These are phyloP conservation scores for Oedothorax gibbosus DNA, from an alignment of 1,140 invertebrate genomes.

Conservation along the genomic window DNA sequence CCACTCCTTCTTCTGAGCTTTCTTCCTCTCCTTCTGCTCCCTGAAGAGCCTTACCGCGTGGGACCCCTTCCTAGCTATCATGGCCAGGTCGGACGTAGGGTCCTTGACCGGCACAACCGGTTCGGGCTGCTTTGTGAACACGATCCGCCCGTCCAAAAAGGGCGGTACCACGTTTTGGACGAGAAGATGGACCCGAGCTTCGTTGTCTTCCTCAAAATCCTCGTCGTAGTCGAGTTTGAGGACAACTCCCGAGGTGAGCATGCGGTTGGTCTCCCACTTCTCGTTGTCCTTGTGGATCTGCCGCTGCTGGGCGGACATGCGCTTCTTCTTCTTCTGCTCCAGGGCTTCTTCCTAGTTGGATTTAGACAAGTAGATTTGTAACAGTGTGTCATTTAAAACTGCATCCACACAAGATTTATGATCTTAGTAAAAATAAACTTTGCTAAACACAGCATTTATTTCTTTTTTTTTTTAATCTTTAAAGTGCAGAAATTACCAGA, in stretches of 20 bases:
- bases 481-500: too few relatives aligned
- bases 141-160: conserved; percentile 97
- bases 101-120: conserved; percentile 93
- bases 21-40: conserved; percentile 95
- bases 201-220: conserved; percentile 91
- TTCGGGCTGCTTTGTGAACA: conserved; percentile 99
- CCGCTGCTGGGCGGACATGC: conserved; percentile 92
- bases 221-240: conserved; percentile 90
- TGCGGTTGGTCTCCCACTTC: conserved; percentile 97
- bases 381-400: too few relatives aligned
- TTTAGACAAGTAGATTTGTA: too few relatives aligned
- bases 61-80: conserved; percentile 93
- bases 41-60: conserved; percentile 88
- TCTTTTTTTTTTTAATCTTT: too few relatives aligned
- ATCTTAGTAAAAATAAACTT: too few relatives aligned
- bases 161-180: conserved; percentile 99
- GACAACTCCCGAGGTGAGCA: conserved; percentile 96
- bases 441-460: too few relatives aligned
- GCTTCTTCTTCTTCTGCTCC: conserved; percentile 87
- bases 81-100: conserved; percentile 97
- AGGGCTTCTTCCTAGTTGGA: conserved; percentile 80
- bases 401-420: too few relatives aligned
- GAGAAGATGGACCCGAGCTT: conserved; percentile 92
- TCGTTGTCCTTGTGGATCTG: conserved; percentile 98
- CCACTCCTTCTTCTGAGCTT: conserved; percentile 99